A percentile compares a stretch with the other conserved stretches of the same genome.
These are phyloP conservation scores for Nebria salina DNA, from an alignment of 2,888 invertebrate species.

Conservation along the genomic window DNA sequence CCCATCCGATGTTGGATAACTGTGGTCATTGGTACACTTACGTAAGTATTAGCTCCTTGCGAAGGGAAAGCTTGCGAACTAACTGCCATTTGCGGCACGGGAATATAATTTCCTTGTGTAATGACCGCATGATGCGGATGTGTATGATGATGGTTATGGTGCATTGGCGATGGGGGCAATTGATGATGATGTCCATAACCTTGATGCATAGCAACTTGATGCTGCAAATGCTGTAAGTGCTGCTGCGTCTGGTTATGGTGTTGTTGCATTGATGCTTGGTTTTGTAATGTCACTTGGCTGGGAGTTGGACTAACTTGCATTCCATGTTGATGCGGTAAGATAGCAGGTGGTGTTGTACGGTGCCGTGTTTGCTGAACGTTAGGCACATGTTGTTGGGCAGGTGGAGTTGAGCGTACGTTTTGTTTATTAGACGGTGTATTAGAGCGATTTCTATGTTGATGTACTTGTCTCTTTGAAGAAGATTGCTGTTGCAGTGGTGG, in stretches of 20 bases:
- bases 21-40: slow-evolving; percentile 74
- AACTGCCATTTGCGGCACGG: slow-evolving; percentile 67
- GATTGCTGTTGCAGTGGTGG: slow-evolving; percentile 60
- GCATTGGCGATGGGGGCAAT: slow-evolving; percentile 57
- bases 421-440: slow-evolving; percentile 60
- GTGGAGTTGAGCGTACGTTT: slow-evolving; percentile 59
- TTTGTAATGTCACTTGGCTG: slow-evolving; percentile 50
- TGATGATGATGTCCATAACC: slow-evolving; percentile 59
- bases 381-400: slow-evolving; percentile 54
- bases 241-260: slow-evolving; percentile 53
- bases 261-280: slow-evolving; percentile 55
- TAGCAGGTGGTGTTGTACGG: slow-evolving; percentile 59
- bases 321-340: slow-evolving; percentile 54
- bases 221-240: slow-evolving; percentile 59
- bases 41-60: slow-evolving; percentile 68
- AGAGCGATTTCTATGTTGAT: slow-evolving; percentile 51
- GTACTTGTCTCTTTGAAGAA: slow-evolving; percentile 45
- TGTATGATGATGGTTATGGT: slow-evolving; percentile 58
- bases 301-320: slow-evolving; percentile 59
- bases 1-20: slow-evolving; percentile 71
- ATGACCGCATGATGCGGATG: slow-evolving; percentile 60
- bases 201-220: slow-evolving; percentile 61
- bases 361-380: slow-evolving; percentile 54
- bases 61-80: slow-evolving; percentile 68
- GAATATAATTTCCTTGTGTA: slow-evolving; percentile 66